Conservation (phyloP, 2,113 vertebrate species). For the Onychorhynchus coronatus region DNA sequence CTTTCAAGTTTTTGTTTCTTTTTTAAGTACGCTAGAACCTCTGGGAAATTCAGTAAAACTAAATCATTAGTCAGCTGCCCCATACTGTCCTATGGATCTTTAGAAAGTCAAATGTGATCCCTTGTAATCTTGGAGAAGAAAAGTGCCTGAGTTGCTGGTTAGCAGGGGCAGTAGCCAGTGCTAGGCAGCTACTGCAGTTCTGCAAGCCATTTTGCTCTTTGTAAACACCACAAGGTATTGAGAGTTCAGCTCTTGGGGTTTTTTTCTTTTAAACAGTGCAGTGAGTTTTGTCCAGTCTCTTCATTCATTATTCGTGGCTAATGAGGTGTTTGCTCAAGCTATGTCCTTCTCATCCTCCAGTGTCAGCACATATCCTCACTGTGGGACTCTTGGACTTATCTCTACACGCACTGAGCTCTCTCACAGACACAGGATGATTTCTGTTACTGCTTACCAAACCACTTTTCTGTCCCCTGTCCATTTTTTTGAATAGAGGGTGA, state of each 20-base stretch:
- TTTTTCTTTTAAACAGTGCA: background rate
- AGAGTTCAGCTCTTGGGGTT: background rate
- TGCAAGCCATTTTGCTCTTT: background rate
- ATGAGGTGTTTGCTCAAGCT: constrained; percentile 52
- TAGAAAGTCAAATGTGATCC: background rate
- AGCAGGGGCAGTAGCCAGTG: background rate
- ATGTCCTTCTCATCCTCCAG: constrained; percentile 11
- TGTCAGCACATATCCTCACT: constrained; percentile 30
- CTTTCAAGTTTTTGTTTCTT: background rate
- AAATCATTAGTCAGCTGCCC: background rate
- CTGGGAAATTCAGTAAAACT: background rate
- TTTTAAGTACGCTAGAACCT: background rate
- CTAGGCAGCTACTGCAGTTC: background rate
- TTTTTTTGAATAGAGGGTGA: constrained; percentile 20
- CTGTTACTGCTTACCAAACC: background rate
- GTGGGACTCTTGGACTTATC: constrained; percentile 10
- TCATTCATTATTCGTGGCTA: constrained; percentile 46
- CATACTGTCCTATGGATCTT: background rate
- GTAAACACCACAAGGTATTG: background rate
- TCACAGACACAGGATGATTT: background rate
- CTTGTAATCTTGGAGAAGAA: background rate
- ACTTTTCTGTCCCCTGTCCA: background rate
- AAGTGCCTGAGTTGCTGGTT: background rate
- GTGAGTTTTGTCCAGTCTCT: constrained; percentile 9
- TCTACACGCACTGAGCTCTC: background rate